Evolutionary conservation across 2,888 invertebrate species (phyloP).

Genomic region (Mythimna vitellina): DNA sequence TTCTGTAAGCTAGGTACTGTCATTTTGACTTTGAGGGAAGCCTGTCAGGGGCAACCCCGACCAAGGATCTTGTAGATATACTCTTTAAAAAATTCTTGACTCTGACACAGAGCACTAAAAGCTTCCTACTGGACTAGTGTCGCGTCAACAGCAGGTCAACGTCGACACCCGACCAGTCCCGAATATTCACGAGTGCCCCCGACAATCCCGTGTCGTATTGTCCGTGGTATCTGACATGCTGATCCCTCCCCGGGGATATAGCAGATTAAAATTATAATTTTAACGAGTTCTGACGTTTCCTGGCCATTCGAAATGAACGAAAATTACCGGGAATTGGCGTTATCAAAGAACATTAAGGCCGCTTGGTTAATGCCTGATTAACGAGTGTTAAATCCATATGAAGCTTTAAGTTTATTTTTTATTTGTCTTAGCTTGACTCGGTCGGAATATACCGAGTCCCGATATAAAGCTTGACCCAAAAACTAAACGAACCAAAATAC

Average conservation of each 20-base stretch:
- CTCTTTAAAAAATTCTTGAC: too few relatives aligned
- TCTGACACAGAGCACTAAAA: conserved; percentile 27
- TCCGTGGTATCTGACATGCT: conserved; percentile 27
- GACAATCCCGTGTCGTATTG: not conserved
- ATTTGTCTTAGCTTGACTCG: not conserved
- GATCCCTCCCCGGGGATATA: conserved; percentile 14
- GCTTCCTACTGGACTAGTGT: conserved; percentile 22
- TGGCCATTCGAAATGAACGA: conserved; percentile 22
- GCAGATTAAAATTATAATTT: conserved; percentile 36
- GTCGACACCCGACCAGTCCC: not conserved
- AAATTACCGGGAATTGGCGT: conserved; percentile 14
- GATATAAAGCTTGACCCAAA: not conserved
- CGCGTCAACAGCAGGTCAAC: conserved; percentile 24
- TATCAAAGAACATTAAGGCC: not conserved
- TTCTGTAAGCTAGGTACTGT: too few relatives aligned
- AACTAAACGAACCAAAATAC: not conserved
- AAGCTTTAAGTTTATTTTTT: not conserved
- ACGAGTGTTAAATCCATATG: too few relatives aligned
- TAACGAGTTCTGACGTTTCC: conserved; percentile 18
- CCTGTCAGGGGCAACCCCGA: too few relatives aligned
- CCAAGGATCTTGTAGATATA: too few relatives aligned
- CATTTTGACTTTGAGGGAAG: too few relatives aligned
- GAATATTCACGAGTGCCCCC: conserved; percentile 6
- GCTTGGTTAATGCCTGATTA: conserved; percentile 3
- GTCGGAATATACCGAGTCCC: not conserved